A percentile compares a stretch with the other conserved stretches of the same genome.
phyloP scores from a whole-genome alignment of 2,888 invertebrate species.

The Dryococelus australis region DNA sequence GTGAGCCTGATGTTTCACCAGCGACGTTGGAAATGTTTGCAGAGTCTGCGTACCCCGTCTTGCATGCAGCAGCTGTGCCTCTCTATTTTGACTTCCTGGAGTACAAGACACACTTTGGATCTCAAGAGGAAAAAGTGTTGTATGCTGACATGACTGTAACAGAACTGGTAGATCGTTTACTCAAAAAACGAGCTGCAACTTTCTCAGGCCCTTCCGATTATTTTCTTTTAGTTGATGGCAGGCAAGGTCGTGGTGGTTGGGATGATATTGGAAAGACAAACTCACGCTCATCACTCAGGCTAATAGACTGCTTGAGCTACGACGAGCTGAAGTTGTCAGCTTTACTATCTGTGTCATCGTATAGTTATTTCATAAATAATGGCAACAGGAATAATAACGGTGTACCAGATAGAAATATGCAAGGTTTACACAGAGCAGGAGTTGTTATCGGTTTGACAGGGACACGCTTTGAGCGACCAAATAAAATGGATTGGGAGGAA shows the following conservation, averaged over 20 bases:
- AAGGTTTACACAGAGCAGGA: slow-evolving; percentile 60
- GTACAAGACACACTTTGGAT: slow-evolving; percentile 58
- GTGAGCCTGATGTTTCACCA: slow-evolving; percentile 51
- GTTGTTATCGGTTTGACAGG: slow-evolving; percentile 64
- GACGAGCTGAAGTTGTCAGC: slow-evolving; percentile 71
- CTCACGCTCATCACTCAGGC: neutral
- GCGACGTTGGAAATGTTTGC: slow-evolving; percentile 53
- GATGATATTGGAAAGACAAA: slow-evolving; percentile 63
- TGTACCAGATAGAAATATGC: slow-evolving; percentile 58
- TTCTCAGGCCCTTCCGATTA: slow-evolving; percentile 62
- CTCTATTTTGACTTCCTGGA: slow-evolving; percentile 71
- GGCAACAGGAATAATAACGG: slow-evolving; percentile 65
- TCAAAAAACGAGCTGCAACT: slow-evolving; percentile 64
- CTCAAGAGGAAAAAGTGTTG: slow-evolving; percentile 62
- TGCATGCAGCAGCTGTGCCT: slow-evolving; percentile 71
- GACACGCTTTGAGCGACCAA: slow-evolving; percentile 62
- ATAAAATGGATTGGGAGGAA: slow-evolving; percentile 70
- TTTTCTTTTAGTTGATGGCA: slow-evolving; percentile 62
- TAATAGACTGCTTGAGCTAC: slow-evolving; percentile 64
- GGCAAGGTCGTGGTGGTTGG: slow-evolving; percentile 64
- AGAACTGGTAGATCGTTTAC: slow-evolving; percentile 64
- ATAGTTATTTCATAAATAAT: slow-evolving; percentile 68
- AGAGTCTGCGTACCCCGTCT: slow-evolving; percentile 69
- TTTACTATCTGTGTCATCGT: slow-evolving; percentile 66
- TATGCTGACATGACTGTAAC: slow-evolving; percentile 67